Conservation (phyloP, 1,140 invertebrate genomes). For the Drosophila varians region DNA sequence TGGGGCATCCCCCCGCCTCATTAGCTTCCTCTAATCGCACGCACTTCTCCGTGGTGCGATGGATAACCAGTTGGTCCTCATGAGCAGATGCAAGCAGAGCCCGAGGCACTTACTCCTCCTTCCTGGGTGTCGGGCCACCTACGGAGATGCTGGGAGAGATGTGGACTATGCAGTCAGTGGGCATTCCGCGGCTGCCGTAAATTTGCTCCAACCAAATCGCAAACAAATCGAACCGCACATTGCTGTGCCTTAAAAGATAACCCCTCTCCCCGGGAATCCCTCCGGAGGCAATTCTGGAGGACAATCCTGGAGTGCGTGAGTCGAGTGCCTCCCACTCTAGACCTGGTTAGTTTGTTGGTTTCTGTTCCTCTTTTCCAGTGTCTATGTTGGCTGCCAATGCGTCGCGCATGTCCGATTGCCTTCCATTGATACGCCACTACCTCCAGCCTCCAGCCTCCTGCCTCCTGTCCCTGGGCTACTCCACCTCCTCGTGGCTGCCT, state of each 20-base stretch:
- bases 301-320: conserved; percentile 45
- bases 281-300: not conserved
- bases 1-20: conserved; percentile 1
- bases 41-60: conserved; percentile 21
- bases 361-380: conserved; percentile 8
- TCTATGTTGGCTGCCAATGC: conserved; percentile 67
- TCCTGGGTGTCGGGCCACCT: conserved; percentile 48
- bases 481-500: not conserved
- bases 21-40: conserved; percentile 44
- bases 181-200: conserved; percentile 47
- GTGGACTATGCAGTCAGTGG: conserved; percentile 12
- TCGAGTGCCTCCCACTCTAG: conserved; percentile 54
- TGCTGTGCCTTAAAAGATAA: conserved; percentile 60
- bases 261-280: not conserved
- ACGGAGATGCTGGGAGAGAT: conserved; percentile 26
- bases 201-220: conserved; percentile 72
- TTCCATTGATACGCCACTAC: conserved; percentile 61
- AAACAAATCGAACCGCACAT: conserved; percentile 70
- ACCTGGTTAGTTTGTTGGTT: conserved; percentile 21
- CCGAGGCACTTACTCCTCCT: conserved; percentile 16
- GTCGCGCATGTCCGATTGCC: conserved; percentile 73
- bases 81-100: conserved; percentile 3
- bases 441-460: no score
- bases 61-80: conserved; percentile 1
- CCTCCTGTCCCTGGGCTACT: conserved; percentile 1